A percentile compares a stretch with the other conserved stretches of the same genome.
These are phyloP conservation scores for Bucorvus abyssinicus DNA, from an alignment of 2,797 vertebrate genomes.

Conservation along the genomic window DNA sequence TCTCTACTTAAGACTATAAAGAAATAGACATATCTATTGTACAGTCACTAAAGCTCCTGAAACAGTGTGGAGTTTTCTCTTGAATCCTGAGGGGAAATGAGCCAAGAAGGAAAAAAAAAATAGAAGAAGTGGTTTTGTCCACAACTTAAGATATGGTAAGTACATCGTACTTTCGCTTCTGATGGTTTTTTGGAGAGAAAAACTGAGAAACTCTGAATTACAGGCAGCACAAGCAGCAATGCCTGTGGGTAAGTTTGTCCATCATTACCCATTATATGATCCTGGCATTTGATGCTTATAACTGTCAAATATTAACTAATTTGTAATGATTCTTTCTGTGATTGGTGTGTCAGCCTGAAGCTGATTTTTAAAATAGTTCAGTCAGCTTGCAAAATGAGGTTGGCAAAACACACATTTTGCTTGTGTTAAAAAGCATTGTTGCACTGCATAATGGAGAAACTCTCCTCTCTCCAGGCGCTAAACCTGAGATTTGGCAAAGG, in stretches of 20 bases:
- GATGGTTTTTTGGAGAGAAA: background rate
- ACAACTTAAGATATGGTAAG: background rate
- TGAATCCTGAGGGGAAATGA: background rate
- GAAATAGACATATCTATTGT: conserved; percentile 1
- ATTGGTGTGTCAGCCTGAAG: background rate
- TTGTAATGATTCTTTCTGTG: background rate
- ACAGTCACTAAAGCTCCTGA: background rate
- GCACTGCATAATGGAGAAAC: background rate
- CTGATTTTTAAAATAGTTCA: background rate
- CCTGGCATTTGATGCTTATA: background rate
- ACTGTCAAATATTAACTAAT: conserved; percentile 10
- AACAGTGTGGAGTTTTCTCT: conserved; percentile 1
- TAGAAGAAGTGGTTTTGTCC: background rate
- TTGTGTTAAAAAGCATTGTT: background rate
- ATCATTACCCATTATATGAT: background rate
- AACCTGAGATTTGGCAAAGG: background rate
- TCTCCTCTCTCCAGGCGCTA: background rate
- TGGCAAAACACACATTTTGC: background rate
- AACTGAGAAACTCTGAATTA: background rate
- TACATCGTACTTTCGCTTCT: background rate
- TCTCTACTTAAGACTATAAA: background rate
- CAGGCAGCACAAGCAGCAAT: background rate
- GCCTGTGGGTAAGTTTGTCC: background rate
- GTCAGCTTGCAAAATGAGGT: background rate
- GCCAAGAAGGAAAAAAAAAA: background rate